Base-by-base conservation (phyloP, 2,888 invertebrate genomes). In the Drosophila fulvimacula region DNA sequence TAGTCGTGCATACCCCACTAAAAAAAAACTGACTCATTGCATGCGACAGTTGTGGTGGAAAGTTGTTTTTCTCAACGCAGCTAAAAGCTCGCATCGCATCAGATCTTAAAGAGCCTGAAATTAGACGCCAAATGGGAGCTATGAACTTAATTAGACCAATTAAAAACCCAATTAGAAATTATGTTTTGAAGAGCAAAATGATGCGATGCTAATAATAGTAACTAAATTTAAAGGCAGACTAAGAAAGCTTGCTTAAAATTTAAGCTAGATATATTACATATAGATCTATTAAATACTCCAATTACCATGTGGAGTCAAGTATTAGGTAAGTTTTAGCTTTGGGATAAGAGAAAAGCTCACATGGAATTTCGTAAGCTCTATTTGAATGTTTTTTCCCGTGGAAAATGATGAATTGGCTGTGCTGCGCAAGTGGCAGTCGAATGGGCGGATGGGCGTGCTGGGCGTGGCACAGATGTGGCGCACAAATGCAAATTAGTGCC, bases 331-430 rank as follows among this genome's bases (percentile, higher is more conserved):
- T 21, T 42, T 42, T 7, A n/a, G 24, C 24, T 7, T 44, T 44
- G 3, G n/a, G 24, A 46, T 46, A 27, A 10, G 24, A 9, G n/a
- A 27, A 46, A 46, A 46, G n/a, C 27, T 46, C 46, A 11, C 15
- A 10, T 34, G 5, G 5, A 15, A 21, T 51, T 51, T 24, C 34
- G 19, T 21, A 32, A 51, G 51, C 51, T 34, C 0, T n/a, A 36
- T 3, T 51, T 51, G n/a, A 46, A 21, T 73, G 81, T 77, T 84
- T 79, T 83, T 81, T 67, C 65, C 67, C 61, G 57, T 65, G 17
- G 59, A 57, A 53, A 55, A 66, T 89, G 88, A 82, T 82, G 76
- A 83, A 88, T 88, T 74, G 67, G 79, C 84, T 75, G 84, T 83
- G 87, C n/a, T 88, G 71, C 6, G 27, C 27, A 73, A 73, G 73